Evolutionary conservation across 2,888 invertebrate genomes (phyloP).

Genomic region (Agriotes lineatus): DNA sequence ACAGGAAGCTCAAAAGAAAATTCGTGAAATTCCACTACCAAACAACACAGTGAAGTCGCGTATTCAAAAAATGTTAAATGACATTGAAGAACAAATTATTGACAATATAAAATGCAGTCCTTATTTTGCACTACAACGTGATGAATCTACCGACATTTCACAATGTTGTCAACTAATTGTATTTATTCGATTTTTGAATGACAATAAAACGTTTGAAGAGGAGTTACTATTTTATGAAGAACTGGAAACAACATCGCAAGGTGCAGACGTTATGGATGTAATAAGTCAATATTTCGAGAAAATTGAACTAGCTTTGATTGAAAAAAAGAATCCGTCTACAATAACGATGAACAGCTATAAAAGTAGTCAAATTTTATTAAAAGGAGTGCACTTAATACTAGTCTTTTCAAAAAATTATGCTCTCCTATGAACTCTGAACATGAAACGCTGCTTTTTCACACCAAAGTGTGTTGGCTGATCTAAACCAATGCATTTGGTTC

Average conservation of each 20-base stretch:
- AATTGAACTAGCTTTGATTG: constrained; percentile 39
- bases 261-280: constrained; percentile 39
- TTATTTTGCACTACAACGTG: too few relatives aligned
- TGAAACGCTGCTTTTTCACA: too few relatives aligned
- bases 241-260: constrained; percentile 35
- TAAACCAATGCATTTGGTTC: too few relatives aligned
- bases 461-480: too few relatives aligned
- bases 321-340: constrained; percentile 46
- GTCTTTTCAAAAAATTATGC: constrained; percentile 29
- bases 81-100: constrained; percentile 46
- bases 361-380: constrained; percentile 39
- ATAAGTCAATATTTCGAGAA: constrained; percentile 43
- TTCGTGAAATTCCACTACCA: too few relatives aligned
- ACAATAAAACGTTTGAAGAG: too few relatives aligned
- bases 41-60: too few relatives aligned
- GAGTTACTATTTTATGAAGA: constrained; percentile 44
- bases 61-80: too few relatives aligned
- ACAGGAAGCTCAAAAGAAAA: too few relatives aligned
- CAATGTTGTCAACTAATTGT: too few relatives aligned
- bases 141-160: too few relatives aligned
- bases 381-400: constrained; percentile 41
- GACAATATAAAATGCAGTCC: constrained; percentile 34
- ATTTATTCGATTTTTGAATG: too few relatives aligned
- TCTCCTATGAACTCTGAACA: constrained; percentile 26
- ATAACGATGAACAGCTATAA: constrained; percentile 46